Evolutionary conservation across 2,113 vertebrate species (phyloP), one percentile per base, ranked within the genome.

Genomic region (Psittacula cyanocephala): DNA sequence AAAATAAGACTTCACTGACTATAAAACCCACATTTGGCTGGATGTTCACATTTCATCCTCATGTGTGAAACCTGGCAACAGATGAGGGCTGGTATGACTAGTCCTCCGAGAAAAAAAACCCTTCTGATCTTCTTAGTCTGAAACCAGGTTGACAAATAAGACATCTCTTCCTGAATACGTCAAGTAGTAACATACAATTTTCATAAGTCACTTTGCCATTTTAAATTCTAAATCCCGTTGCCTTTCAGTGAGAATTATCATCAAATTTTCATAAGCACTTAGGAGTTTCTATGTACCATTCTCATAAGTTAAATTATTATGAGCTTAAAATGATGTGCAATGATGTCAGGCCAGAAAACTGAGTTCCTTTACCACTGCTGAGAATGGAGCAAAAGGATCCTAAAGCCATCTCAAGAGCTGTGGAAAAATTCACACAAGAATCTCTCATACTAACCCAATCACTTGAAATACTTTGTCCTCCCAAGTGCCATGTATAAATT

Each of bases 161-260:
- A 57, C n/a, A 53, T 3, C 57, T 46, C 25, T 89, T 93, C 37
- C 70, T 86, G 28, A 92, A 90, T 25, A 81, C 11, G 47, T 25
- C 44, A 93, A 79, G 35, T 19, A 89, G 31, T 65, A 55, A 84
- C 20, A 22, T 43, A n/a, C 18, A 41, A 68, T 79, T 84, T 83
- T 81, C 77, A 87, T 57, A 93, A 76, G 35, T 23, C 53, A 63
- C n/a, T 74, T 70, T 79, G 31, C 29, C 24, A 76, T 70, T 65
- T 79, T 31, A 78, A 86, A 71, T 67, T 81, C 64, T 95, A 96
- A 94, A 88, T 78, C 64, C 60, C 75, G 35, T 52, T 89, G 91
- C 89, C 63, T 91, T 93, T 72, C 62, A 79, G 39, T 68, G 24
- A 81, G 74, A 93, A 84, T 57, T 85, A 53, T 59, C 2, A 6